Evolutionary conservation across 2,888 invertebrate genomes (phyloP).

Genomic region (Cerceris rybyensis): DNA sequence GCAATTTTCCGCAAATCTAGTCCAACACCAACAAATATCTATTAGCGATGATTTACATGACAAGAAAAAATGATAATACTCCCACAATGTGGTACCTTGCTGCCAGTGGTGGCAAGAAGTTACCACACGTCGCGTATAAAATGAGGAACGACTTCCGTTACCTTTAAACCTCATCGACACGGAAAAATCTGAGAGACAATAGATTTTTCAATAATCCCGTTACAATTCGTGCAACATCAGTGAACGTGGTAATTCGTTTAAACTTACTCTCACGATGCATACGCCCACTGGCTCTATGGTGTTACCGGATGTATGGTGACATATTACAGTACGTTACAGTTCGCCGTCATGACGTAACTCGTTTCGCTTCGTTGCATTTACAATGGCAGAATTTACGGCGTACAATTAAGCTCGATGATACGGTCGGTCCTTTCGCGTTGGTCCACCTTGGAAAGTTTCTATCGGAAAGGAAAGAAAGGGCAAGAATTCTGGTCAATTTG

Average conservation of each 20-base stretch:
- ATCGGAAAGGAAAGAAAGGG: not conserved
- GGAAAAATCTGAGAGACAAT: not conserved
- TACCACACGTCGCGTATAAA: too few relatives aligned
- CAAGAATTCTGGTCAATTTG: not conserved
- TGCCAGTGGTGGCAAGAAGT: too few relatives aligned
- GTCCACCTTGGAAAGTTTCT: slow-evolving; percentile 1
- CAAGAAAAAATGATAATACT: too few relatives aligned
- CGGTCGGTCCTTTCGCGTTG: slow-evolving; percentile 5
- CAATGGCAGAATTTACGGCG: slow-evolving; percentile 36
- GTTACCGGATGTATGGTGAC: slow-evolving; percentile 57
- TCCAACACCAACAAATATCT: too few relatives aligned
- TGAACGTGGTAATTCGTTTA: slow-evolving; percentile 4
- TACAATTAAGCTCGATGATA: slow-evolving; percentile 24
- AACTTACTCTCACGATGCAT: slow-evolving; percentile 23
- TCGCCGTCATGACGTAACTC: slow-evolving; percentile 45
- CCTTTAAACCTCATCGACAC: too few relatives aligned
- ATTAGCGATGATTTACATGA: too few relatives aligned
- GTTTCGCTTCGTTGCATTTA: slow-evolving; percentile 46
- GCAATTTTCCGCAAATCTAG: too few relatives aligned
- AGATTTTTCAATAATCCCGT: not conserved
- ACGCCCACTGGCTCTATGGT: slow-evolving; percentile 36
- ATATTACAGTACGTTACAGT: slow-evolving; percentile 46
- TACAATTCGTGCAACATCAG: not conserved
- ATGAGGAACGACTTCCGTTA: too few relatives aligned
- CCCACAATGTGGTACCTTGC: too few relatives aligned